A percentile compares a stretch with the other conserved stretches of the same genome.
Evolutionary conservation across 2,113 vertebrate species (phyloP).

Genomic region (Carassius gibelio): DNA sequence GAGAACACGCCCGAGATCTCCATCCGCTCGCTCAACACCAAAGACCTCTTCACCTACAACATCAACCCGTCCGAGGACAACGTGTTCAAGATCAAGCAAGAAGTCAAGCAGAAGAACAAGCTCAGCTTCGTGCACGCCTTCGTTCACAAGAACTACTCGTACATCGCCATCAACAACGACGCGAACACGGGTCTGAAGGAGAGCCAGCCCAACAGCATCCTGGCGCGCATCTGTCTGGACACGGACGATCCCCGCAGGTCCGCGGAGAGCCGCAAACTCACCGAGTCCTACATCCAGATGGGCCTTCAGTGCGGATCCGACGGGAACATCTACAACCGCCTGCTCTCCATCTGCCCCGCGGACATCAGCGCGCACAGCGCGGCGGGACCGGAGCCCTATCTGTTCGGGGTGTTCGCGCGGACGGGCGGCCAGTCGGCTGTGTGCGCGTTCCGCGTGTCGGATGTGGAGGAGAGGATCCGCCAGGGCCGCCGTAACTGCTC

Average conservation of each 20-base stretch:
- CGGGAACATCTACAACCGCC: slow-evolving; percentile 83
- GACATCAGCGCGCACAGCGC: slow-evolving; percentile 57
- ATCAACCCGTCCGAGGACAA: slow-evolving; percentile 98
- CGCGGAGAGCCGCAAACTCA: slow-evolving; percentile 77
- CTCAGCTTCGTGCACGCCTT: slow-evolving; percentile 93
- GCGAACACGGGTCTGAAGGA: slow-evolving; percentile 85
- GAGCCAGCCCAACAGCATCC: slow-evolving; percentile 89
- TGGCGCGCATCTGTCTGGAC: slow-evolving; percentile 91
- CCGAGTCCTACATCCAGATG: slow-evolving; percentile 82
- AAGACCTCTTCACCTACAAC: slow-evolving; percentile 93
- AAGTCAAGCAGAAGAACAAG: slow-evolving; percentile 87
- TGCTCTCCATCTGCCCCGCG: slow-evolving; percentile 84
- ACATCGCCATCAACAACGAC: slow-evolving; percentile 82
- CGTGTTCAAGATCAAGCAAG: slow-evolving; percentile 95
- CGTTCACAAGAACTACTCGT: slow-evolving; percentile 79
- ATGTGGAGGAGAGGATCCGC: slow-evolving; percentile 86
- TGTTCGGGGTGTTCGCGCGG: slow-evolving; percentile 89
- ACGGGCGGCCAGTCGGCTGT: slow-evolving; percentile 79
- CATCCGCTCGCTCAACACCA: slow-evolving; percentile 87
- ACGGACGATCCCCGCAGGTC: slow-evolving; percentile 69
- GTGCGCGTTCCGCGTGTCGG: slow-evolving; percentile 85
- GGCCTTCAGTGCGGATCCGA: slow-evolving; percentile 76
- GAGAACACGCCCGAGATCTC: slow-evolving; percentile 98
- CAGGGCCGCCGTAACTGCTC: slow-evolving; percentile 89
- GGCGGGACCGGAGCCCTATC: slow-evolving; percentile 67